Conservation (phyloP, 2,888 invertebrate genomes). For the Aphrophora alni region DNA sequence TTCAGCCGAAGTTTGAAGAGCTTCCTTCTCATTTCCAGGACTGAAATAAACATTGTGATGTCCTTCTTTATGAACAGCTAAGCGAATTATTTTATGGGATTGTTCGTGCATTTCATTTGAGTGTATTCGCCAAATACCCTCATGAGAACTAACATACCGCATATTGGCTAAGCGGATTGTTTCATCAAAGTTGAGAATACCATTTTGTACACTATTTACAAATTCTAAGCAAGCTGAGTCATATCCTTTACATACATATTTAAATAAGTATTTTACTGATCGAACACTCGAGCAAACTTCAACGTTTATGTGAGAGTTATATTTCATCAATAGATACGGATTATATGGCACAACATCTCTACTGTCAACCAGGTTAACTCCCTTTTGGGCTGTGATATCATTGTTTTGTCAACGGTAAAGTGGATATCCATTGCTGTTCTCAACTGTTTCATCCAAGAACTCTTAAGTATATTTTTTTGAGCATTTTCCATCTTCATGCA, state of each 20-base stretch:
- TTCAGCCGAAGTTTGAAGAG: not conserved
- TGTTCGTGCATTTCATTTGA: constrained; percentile 2
- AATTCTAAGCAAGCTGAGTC: constrained; percentile 21
- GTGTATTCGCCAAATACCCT: not conserved
- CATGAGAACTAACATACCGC: constrained; percentile 30
- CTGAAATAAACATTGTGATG: constrained; percentile 27
- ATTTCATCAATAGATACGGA: constrained; percentile 27
- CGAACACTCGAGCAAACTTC: constrained; percentile 31
- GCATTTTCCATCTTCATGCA: not conserved
- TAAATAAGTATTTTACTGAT: constrained; percentile 39
- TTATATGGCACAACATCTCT: constrained; percentile 36
- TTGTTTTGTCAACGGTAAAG: constrained; percentile 17
- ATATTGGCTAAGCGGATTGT: constrained; percentile 19
- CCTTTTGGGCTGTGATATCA: not conserved
- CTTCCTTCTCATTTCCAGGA: not conserved
- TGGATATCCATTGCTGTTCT: constrained; percentile 11
- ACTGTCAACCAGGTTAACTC: not conserved
- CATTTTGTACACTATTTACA: not conserved
- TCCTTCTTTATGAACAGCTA: constrained; percentile 22
- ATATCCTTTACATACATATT: constrained; percentile 41
- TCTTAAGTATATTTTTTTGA: no score
- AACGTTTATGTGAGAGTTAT: constrained; percentile 2
- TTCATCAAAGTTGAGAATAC: not conserved
- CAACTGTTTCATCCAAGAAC: no score
- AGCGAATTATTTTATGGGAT: not conserved